phyloP scores from a whole-genome alignment of 2,888 invertebrate genomes.

The Stenichneumon culpator region DNA sequence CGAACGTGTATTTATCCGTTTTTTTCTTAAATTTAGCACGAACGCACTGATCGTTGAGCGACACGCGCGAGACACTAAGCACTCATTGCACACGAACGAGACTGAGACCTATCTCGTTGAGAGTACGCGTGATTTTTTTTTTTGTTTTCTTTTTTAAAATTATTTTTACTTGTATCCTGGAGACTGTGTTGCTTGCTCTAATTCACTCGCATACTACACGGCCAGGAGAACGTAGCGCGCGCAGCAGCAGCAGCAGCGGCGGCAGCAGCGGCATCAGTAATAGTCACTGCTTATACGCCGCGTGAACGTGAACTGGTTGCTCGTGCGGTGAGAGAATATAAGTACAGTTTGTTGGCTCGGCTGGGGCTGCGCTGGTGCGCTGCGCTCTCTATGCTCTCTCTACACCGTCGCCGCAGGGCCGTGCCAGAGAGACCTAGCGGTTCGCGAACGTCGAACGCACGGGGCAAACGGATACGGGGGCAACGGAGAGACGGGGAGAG shows the following conservation, averaged over 20 bases:
- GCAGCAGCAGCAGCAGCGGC: conserved; percentile 6
- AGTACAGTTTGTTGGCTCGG: conserved; percentile 60
- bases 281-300: conserved; percentile 62
- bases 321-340: conserved; percentile 66
- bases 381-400: conserved; percentile 4
- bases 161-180: conserved; percentile 5
- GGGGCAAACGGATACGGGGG: conserved; percentile 41
- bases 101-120: background rate
- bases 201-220: conserved; percentile 61
- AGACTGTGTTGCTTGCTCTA: conserved; percentile 59
- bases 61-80: conserved; percentile 4
- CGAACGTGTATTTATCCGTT: background rate
- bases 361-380: conserved; percentile 55
- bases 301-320: conserved; percentile 67
- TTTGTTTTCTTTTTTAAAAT: background rate
- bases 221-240: conserved; percentile 15
- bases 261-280: background rate
- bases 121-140: background rate
- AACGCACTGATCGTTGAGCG: background rate
- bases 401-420: conserved; percentile 59
- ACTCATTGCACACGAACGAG: background rate
- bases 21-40: background rate
- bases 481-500: conserved; percentile 19
- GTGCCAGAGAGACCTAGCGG: conserved; percentile 58
- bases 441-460: conserved; percentile 40